Base-by-base conservation (phyloP, 2,797 vertebrate genomes). In the Micrastur ruficollis region DNA sequence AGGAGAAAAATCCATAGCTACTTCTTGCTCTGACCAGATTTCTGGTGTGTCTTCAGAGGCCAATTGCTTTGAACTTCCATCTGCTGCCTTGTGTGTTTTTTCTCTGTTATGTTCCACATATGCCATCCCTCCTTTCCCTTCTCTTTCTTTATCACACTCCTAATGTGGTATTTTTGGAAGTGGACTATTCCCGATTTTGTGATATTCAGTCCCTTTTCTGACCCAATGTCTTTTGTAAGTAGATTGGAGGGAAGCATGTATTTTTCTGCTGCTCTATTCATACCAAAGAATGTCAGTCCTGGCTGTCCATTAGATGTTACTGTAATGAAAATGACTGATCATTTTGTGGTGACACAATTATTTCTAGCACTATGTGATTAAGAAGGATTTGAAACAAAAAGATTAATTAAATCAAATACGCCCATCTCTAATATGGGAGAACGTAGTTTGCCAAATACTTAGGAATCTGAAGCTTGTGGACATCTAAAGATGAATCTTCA, bases 61-160 rank as follows among this genome's bases (percentile, higher is more conserved):
- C 12, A 81, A 16, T 22, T 68, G 46, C n/a, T 94, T 44, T 76
- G n/a, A 73, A 46, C 9, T 46, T 74, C 38, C 5, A 5, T 38
- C 25, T 87, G 3, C 8, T 87, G 4, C 8, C 8, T 34, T 18
- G 11, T 11, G 8, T 62, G 4, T 23, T 25, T 81, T 86, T 56
- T n/a, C 3, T 13, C 12, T 44, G 7, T 9, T 12, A 0, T 14
- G 2, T 65, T 84, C 29, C 42, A 15, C 0, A 0, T 23, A 8
- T 9, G 12, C 11, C 3, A 16, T 11, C 4, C 11, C 2, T 17
- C 21, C 42, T 42, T 66, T 50, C 11, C 12, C 8, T 68, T 75
- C 5, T 47, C 15, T 66, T 70, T 85, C 22, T 80, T 58, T 59
- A 44, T 49, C 34, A 16, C 14, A 12, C 9, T 55, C 14, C 15